Conservation (phyloP, 2,888 invertebrate genomes). For the Thereva nobilitata region DNA sequence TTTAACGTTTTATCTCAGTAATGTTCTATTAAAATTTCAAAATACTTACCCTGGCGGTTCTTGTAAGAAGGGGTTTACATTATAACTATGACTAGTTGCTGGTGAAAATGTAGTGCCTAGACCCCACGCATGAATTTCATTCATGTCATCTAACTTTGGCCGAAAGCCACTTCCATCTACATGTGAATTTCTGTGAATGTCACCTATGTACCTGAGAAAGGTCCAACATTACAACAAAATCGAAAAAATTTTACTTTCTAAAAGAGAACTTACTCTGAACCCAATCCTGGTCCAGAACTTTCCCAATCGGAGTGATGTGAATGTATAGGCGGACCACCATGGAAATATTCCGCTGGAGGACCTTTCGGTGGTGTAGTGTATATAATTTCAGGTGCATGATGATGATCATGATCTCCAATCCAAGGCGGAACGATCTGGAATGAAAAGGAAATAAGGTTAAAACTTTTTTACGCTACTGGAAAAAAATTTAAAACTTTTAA, state of each 20-base stretch:
- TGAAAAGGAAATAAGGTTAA: neutral
- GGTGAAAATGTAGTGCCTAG: slow-evolving; percentile 59
- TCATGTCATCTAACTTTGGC: slow-evolving; percentile 61
- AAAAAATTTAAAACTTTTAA: neutral
- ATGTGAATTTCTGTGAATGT: slow-evolving; percentile 66
- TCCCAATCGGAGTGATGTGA: slow-evolving; percentile 60
- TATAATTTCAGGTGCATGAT: slow-evolving; percentile 53
- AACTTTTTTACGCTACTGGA: too few species aligned
- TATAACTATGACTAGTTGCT: slow-evolving; percentile 55
- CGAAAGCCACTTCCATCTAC: slow-evolving; percentile 60
- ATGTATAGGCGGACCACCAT: slow-evolving; percentile 50
- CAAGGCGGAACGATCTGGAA: slow-evolving; percentile 53
- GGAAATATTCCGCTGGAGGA: slow-evolving; percentile 52
- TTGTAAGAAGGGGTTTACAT: slow-evolving; percentile 51
- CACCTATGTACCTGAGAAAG: slow-evolving; percentile 62
- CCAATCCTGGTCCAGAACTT: slow-evolving; percentile 66
- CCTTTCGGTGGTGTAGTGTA: slow-evolving; percentile 56
- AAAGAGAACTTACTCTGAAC: slow-evolving; percentile 61
- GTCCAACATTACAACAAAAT: neutral
- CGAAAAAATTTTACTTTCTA: neutral
- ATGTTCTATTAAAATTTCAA: neutral
- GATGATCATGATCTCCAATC: slow-evolving; percentile 50
- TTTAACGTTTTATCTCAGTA: too few species aligned
- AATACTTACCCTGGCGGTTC: slow-evolving; percentile 53
- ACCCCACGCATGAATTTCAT: slow-evolving; percentile 68